A percentile compares a stretch with the other conserved stretches of the same genome.
Conservation (phyloP, 1,140 invertebrate species). For the Calosoma granatense region DNA sequence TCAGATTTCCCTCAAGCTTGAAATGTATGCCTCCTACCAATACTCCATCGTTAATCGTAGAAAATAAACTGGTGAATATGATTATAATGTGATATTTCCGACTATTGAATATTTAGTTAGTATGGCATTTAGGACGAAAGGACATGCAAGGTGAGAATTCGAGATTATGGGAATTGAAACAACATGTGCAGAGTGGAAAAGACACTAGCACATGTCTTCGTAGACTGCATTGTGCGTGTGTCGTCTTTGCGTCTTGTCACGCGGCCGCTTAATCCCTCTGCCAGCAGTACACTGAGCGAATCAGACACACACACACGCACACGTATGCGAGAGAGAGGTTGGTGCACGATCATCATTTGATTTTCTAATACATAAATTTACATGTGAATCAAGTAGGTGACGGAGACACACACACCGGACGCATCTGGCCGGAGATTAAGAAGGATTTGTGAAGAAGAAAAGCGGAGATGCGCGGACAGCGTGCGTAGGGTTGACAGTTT, state of each 20-base stretch:
- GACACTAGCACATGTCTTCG: no score
- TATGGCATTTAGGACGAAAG: no score
- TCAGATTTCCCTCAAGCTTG: no score
- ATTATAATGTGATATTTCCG: no score
- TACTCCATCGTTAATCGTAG: background rate
- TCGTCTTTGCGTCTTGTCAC: background rate
- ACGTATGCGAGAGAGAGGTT: background rate
- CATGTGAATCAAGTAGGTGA: conserved; percentile 19
- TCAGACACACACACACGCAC: background rate
- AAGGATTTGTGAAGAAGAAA: background rate
- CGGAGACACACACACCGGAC: conserved; percentile 1
- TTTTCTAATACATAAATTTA: conserved; percentile 22
- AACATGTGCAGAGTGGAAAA: no score
- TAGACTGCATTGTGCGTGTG: background rate
- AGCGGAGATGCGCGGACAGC: no score
- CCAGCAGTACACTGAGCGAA: background rate
- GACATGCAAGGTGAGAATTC: no score
- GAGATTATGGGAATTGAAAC: no score
- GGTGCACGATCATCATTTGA: conserved; percentile 14
- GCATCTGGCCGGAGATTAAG: conserved; percentile 6
- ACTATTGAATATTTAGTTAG: no score
- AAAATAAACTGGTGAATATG: no score
- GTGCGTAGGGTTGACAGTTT: background rate
- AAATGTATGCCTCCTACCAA: background rate
- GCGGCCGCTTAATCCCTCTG: background rate